Base-by-base conservation (phyloP, 2,113 vertebrate genomes). In the Chauna torquata region DNA sequence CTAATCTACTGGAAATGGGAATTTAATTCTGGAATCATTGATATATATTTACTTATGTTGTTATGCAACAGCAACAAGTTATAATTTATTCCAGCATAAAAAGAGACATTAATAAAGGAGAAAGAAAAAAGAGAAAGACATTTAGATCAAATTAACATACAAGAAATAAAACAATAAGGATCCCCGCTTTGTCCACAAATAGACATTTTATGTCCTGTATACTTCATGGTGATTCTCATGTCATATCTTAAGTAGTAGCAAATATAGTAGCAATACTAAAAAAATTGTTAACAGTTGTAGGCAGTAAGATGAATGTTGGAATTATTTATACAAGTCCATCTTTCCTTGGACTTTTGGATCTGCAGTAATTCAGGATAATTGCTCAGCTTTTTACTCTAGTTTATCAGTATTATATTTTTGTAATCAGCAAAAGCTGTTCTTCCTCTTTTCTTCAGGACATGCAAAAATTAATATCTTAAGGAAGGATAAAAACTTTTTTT, bases 21-120 rank as follows among this genome's bases (percentile, higher is more conserved):
- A 81, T 95, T 95, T 75, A 71, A 93, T 82, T 93, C 83, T 90
- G 82, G 78, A 93, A 77, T 65, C 59, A 59, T 80, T 81, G 58
- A 74, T 91, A 80, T 55, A 36, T 87, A 77, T 91, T 95, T 90
- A 86, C 87, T 94, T 81, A 42, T 81, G 94, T 94, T 90, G 38
- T 82, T 94, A 50, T 64, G 94, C 75, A 86, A 94, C 32, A 82
- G 82, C 87, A 92, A 65, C 47, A 64, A 94, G 86, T 32, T 70
- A 65, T 86, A 89, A 89, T 93, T 92, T 97, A 92, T 85, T 94
- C 94, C 94, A 90, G 54, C 80, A 95, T 42, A 82, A 76, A 95
- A 78, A 77, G 86, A 95, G 77, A 93, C 8, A 52, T 71, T 94
- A 88, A 86, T 86, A 88, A 95, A 93, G 27, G 17, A 86, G 82